Evolutionary conservation across 2,113 vertebrate species (phyloP).

Genomic region (Brachionichthys hirsutus): DNA sequence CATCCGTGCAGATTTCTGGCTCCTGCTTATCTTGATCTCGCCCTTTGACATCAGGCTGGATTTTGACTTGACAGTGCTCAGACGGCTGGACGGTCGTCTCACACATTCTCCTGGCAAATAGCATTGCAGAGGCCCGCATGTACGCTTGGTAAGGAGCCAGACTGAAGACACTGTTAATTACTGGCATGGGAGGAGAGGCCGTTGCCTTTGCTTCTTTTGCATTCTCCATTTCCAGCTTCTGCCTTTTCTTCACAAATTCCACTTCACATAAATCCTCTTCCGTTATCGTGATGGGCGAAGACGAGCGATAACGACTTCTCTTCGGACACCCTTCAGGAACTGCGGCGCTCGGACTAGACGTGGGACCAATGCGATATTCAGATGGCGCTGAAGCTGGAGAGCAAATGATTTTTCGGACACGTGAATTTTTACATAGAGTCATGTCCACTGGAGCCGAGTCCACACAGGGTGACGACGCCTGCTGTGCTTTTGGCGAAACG

Average conservation of each 20-base stretch:
- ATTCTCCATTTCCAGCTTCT: constrained; percentile 30
- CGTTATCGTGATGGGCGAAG: constrained; percentile 43
- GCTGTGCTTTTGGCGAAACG: constrained; percentile 58
- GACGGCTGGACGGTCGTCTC: constrained; percentile 9
- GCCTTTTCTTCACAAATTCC: constrained; percentile 45
- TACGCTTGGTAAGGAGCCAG: constrained; percentile 86
- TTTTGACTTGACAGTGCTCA: constrained; percentile 33
- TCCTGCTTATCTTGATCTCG: constrained; percentile 16
- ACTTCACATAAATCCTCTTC: constrained; percentile 54
- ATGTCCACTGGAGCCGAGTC: constrained; percentile 16
- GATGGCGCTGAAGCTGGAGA: constrained; percentile 14
- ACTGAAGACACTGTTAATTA: constrained; percentile 93
- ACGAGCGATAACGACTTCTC: constrained; percentile 39
- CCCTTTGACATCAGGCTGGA: constrained; percentile 31
- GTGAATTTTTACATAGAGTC: constrained; percentile 3
- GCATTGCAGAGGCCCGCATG: constrained; percentile 66
- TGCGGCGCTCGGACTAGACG: constrained; percentile 1
- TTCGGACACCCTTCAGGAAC: constrained; percentile 36
- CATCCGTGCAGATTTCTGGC: constrained; percentile 2
- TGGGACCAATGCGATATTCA: constrained; percentile 14
- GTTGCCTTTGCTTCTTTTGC: constrained; percentile 6
- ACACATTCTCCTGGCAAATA: constrained; percentile 27
- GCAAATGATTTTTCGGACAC: constrained; percentile 35
- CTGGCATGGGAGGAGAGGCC: constrained; percentile 86
- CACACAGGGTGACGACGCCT: constrained; percentile 20